Base-by-base conservation (phyloP, 2,113 vertebrate species). In the Brachypodius melanocephalos region DNA sequence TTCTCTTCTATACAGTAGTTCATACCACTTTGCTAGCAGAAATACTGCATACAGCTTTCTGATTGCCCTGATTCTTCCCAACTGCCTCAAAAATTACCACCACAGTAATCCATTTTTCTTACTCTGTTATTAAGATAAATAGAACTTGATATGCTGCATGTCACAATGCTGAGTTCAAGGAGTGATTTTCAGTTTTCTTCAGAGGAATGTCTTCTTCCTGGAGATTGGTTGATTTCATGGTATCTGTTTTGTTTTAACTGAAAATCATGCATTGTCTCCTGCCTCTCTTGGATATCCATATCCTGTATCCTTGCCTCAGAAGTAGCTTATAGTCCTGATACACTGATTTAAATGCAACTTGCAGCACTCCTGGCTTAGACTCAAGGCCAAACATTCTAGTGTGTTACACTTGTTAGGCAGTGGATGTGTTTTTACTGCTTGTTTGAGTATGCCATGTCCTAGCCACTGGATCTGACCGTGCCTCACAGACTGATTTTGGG, bases 381-480 rank as follows among this genome's bases (percentile, higher is more conserved):
- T 45, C 16, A 52, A 32, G 48, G 21, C 16, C 42, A 74, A 31
- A 20, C 11, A 2, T 21, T 17, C 0, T 5, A 48, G 19, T 20
- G 15, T 34, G 12, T 54, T 63, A 38, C 3, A 32, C 25, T 49
- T 42, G 22, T 55, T 58, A 42, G 61, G 16, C 28, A 62, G 19
- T 19, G 34, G 31, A 8, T 71, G 12, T 31, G 16, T 40, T 67
- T 29, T 24, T 26, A 52, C 34, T 20, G 38, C 13, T 48, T 78
- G 8, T 21, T 90, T 12, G 26, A n/a, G 4, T 58, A 1, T 22
- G 51, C 11, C 14, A 3, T 29, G 25, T 45, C 22, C 19, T 45
- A 14, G 17, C 7, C 20, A 8, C 22, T 0, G 2, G 5, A 5
- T 26, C 34, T 38, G 71, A 43, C 45, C 1, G 1, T 4, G 21